Conservation (phyloP, 2,113 vertebrate species). For the Pan troglodytes region NHGRI_mPanTro3-v2.1_pri NC_072412.2:41642501-41643000, state of each 20-base stretch:
- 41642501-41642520: not conserved
- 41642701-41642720: not conserved
- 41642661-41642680: not conserved
- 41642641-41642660: not conserved
- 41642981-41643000: not conserved
- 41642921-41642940: not conserved
- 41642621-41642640: not conserved
- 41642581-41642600: not conserved
- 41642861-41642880: not conserved
- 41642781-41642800: not conserved
- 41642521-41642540: not conserved
- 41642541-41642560: not conserved
- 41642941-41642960: not conserved
- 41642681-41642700: not conserved
- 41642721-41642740: not conserved
- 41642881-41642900: not conserved
- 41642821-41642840: not conserved
- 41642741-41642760: not conserved
- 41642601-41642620: not conserved
- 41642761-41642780: not conserved
- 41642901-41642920: not conserved
- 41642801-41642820: not conserved
- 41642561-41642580: not conserved
- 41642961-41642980: not conserved
- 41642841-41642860: not conserved